Evolutionary conservation across 2,113 vertebrate species (phyloP).

Genomic region (Notechis scutatus): DNA sequence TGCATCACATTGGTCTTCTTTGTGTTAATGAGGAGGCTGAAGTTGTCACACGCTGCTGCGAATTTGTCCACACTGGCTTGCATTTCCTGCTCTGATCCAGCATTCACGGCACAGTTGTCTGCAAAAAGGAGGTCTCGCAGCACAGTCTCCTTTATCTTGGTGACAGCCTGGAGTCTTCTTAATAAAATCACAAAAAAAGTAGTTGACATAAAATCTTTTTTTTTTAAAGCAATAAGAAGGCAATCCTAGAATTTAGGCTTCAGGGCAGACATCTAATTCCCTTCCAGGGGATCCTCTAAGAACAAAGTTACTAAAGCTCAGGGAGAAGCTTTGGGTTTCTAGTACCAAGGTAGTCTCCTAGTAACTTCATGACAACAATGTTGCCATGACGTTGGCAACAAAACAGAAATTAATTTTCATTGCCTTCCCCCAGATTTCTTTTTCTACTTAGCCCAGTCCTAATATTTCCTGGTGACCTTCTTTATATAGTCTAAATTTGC

Average conservation of each 20-base stretch:
- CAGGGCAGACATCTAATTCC: neutral
- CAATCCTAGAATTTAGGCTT: neutral
- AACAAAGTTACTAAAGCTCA: neutral
- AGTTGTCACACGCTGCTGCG: too few species aligned
- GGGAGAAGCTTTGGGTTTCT: neutral
- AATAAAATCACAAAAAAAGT: neutral
- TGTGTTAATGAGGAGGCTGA: too few species aligned
- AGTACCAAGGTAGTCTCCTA: neutral
- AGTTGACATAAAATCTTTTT: slow-evolving; percentile 10
- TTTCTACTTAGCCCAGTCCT: neutral
- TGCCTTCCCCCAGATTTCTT: neutral
- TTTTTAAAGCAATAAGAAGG: neutral
- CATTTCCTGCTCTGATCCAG: too few species aligned
- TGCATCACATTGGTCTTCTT: too few species aligned
- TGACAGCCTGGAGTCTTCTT: too few species aligned
- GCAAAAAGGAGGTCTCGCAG: too few species aligned
- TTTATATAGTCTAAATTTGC: neutral
- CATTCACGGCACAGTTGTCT: too few species aligned
- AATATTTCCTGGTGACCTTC: neutral
- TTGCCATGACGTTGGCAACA: neutral
- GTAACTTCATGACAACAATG: neutral
- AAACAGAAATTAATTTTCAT: neutral
- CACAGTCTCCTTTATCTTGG: too few species aligned
- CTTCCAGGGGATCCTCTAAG: neutral
- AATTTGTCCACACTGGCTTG: too few species aligned